Evolutionary conservation across 1,140 invertebrate genomes (phyloP).

Genomic region (Papilio dardanus): DNA sequence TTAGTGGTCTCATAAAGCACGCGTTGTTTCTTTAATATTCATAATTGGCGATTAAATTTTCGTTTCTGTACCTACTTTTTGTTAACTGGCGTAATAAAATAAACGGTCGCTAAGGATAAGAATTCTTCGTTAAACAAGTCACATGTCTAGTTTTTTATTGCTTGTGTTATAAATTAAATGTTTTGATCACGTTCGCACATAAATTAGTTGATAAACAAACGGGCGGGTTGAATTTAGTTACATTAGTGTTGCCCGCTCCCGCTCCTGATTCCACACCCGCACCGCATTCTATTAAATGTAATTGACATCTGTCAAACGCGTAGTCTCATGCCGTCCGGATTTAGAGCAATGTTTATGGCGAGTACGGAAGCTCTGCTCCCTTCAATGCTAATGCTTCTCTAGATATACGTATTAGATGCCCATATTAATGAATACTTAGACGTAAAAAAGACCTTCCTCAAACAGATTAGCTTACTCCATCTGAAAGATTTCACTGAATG

Average conservation of each 20-base stretch:
- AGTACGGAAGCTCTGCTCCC: constrained; percentile 69
- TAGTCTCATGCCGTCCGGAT: constrained; percentile 58
- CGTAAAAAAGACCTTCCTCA: not conserved
- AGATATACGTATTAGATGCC: constrained; percentile 39
- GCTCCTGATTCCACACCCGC: too few relatives aligned
- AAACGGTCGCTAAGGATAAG: not conserved
- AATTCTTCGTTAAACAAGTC: not conserved
- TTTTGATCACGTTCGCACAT: constrained; percentile 38
- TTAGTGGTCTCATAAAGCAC: too few relatives aligned
- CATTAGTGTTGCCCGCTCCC: constrained; percentile 48
- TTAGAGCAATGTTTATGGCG: constrained; percentile 74
- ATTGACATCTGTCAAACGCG: constrained; percentile 75
- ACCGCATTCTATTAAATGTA: constrained; percentile 48
- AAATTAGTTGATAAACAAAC: constrained; percentile 42
- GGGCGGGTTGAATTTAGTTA: constrained; percentile 42
- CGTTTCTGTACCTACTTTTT: too few relatives aligned
- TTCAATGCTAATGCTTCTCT: constrained; percentile 32
- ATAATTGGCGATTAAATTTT: too few relatives aligned
- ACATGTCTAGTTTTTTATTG: not conserved
- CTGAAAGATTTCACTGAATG: not conserved
- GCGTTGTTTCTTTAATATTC: too few relatives aligned
- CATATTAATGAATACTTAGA: constrained; percentile 24
- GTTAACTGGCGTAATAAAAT: too few relatives aligned
- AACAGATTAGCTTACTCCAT: not conserved
- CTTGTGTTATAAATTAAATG: not conserved